Evolutionary conservation across 2,888 invertebrate genomes (phyloP), one percentile per base, ranked within the genome.

Genomic region (Bombyx huttoni): DNA sequence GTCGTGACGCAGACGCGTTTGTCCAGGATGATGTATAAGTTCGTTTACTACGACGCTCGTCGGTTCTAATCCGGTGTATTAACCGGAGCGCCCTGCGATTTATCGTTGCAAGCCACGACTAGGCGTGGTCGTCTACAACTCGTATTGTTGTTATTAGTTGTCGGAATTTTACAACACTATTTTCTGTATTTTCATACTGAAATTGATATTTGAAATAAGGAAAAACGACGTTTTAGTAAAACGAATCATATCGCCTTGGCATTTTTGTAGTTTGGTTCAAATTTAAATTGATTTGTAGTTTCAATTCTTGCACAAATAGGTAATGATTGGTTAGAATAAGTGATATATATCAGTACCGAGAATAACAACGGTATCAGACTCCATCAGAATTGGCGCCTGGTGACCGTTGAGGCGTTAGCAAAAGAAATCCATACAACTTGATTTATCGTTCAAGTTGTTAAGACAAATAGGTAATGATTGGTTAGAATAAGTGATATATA

Each of bases 61-160:
- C 70, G 71, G 68, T 75, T 66, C 70, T 81, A 81, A 82, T 79
- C 76, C 74, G 50, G 52, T 64, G 78, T 69, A 77, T 81, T 78
- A 78, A 70, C 72, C 68, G 68, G 71, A 68, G 74, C 70, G 68
- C 71, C 70, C 73, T 58, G 68, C 65, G 75, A 81, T 82, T 81
- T 81, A 81, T 80, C 66, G 74, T 69, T 64, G 57, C 60, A 51
- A 58, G 65, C 64, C 70, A 65, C 68, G 66, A 61, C 69, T 65
- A 68, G 74, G 70, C 70, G 67, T 67, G 64, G 68, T 12, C 68
- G 58, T 60, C 62, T 62, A 70, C 76, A 73, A 68, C 64, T 69
- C 69, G 71, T 73, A 74, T 65, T 72, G 64, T 70, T 65, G 61
- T 60, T 64, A 58, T 70, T 63, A 72, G 68, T 65, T 24, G 5